Evolutionary conservation across 1,140 invertebrate genomes (phyloP).

Genomic region (Drosophila nannoptera): DNA sequence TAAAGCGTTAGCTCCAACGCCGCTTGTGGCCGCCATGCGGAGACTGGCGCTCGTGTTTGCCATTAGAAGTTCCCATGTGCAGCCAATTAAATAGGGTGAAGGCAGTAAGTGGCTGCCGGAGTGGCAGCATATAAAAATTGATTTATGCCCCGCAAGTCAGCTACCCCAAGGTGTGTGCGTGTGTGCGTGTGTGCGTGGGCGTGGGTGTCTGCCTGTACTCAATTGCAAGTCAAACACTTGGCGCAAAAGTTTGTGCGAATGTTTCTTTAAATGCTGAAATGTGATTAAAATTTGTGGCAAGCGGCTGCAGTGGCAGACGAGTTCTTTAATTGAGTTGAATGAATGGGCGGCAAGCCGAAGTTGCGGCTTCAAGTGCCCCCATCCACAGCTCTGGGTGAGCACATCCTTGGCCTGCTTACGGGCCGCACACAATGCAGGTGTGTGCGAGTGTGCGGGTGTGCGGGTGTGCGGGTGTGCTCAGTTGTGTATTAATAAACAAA

Average conservation of each 20-base stretch:
- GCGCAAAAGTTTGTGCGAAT: conserved; percentile 33
- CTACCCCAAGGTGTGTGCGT: not conserved
- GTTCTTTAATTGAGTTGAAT: conserved; percentile 30
- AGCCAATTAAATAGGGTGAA: conserved; percentile 55
- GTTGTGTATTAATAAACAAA: conserved; percentile 71
- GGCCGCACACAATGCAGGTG: conserved; percentile 12
- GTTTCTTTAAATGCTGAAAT: conserved; percentile 38
- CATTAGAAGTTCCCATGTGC: conserved; percentile 56
- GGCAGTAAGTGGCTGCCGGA: conserved; percentile 8
- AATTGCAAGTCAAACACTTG: conserved; percentile 68
- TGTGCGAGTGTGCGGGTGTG: not conserved
- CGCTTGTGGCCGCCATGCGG: conserved; percentile 4
- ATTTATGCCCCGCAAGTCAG: conserved; percentile 49
- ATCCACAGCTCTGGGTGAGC: not conserved
- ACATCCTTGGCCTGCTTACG: conserved; percentile 27
- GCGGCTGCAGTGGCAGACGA: not conserved
- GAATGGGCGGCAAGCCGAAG: conserved; percentile 2
- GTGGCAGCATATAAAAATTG: conserved; percentile 51
- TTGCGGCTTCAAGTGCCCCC: not conserved
- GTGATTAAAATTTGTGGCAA: conserved; percentile 48
- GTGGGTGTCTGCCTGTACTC: conserved; percentile 20
- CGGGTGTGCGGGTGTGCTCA: conserved; percentile 24
- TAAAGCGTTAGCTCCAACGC: conserved; percentile 35
- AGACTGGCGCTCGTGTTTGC: conserved; percentile 60
- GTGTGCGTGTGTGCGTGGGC: not conserved